Conservation (phyloP, 2,113 vertebrate genomes). For the Nesogale talazaci region DNA sequence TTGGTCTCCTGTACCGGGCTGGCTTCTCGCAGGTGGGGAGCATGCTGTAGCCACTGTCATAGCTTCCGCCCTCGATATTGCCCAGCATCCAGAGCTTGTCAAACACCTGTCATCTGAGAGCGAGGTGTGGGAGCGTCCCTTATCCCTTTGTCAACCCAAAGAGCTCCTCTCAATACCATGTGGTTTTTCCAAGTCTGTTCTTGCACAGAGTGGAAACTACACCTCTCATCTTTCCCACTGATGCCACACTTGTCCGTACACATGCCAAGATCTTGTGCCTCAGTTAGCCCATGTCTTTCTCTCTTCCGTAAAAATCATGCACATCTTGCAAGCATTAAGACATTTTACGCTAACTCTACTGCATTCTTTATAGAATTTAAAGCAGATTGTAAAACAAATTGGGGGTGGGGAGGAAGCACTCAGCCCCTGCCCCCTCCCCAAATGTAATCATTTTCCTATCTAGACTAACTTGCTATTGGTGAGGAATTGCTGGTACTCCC, state of each 20-base stretch:
- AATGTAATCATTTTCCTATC: neutral
- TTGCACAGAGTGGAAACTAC: neutral
- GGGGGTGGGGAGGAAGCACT: neutral
- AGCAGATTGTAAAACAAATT: neutral
- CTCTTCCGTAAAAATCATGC: neutral
- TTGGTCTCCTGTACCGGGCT: neutral
- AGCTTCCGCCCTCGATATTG: neutral
- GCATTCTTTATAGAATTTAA: neutral
- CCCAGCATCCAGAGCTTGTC: neutral
- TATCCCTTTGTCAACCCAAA: neutral
- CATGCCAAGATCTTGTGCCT: neutral
- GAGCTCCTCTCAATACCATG: neutral
- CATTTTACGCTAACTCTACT: neutral
- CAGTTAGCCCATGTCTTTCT: neutral
- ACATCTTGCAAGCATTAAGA: neutral
- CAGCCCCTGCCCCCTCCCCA: neutral
- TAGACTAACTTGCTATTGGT: neutral
- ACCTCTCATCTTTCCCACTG: conserved; percentile 18
- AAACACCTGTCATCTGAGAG: neutral
- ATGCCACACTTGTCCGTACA: neutral
- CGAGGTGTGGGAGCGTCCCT: neutral
- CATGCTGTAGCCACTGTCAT: neutral
- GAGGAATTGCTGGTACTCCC: neutral
- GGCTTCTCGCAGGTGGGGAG: neutral
- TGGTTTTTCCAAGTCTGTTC: conserved; percentile 29